Conservation (phyloP, 2,113 vertebrate genomes). For the Petroica traversi region DNA sequence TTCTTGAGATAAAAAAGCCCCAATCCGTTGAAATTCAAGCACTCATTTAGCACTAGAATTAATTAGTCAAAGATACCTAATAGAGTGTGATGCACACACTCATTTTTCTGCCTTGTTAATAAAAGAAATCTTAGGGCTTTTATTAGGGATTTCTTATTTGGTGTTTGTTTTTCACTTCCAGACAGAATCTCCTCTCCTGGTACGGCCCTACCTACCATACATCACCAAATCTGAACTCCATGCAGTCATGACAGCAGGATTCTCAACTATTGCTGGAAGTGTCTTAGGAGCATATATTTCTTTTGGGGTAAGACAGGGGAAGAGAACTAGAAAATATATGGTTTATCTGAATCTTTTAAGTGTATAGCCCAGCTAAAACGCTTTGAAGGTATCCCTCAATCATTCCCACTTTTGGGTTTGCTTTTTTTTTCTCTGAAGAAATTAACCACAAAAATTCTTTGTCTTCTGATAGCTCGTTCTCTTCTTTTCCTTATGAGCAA, state of each 20-base stretch:
- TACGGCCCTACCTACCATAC: constrained; percentile 77
- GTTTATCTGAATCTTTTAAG: background rate
- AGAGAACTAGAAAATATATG: background rate
- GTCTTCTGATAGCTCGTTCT: background rate
- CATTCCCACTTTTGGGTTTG: background rate
- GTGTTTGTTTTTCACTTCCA: constrained; percentile 35
- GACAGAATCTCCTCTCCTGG: constrained; percentile 83
- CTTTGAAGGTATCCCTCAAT: background rate
- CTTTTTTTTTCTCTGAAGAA: background rate
- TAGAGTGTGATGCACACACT: background rate
- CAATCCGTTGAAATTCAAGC: background rate
- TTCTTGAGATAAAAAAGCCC: background rate
- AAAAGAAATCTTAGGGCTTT: background rate
- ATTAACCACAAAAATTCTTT: background rate
- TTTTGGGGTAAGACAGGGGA: constrained; percentile 79
- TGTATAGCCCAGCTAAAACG: background rate
- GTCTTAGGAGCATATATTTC: constrained; percentile 86
- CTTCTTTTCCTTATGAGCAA: background rate
- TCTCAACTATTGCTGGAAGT: constrained; percentile 83
- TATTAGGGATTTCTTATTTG: background rate
- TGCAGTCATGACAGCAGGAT: constrained; percentile 86
- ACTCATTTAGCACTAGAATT: background rate
- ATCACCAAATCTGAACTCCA: constrained; percentile 86
- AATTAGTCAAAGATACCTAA: background rate
- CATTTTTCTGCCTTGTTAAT: background rate